phyloP scores from a whole-genome alignment of 2,888 invertebrate genomes.

The Lepidochrysops patricia region DNA sequence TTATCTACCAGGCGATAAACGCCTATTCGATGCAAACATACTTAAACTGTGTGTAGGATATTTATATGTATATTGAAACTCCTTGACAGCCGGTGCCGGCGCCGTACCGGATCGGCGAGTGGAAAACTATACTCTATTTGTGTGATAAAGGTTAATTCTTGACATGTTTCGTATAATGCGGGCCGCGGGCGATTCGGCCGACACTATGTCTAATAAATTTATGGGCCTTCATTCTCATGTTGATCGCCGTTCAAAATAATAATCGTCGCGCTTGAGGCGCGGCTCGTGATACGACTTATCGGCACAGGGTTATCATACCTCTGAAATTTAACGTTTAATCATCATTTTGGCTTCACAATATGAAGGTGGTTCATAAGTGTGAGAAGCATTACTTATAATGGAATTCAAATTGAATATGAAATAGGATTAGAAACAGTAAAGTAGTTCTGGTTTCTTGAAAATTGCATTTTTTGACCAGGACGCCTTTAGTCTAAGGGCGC shows the following conservation, averaged over 20 bases:
- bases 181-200: conserved; percentile 60
- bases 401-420: neutral
- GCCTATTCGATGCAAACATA: too few relatives aligned
- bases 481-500: too few relatives aligned
- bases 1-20: too few relatives aligned
- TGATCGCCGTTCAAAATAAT: conserved; percentile 72
- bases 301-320: conserved; percentile 14
- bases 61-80: too few relatives aligned
- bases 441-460: too few relatives aligned
- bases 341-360: neutral
- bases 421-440: too few relatives aligned
- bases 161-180: conserved; percentile 72
- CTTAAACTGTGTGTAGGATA: too few relatives aligned
- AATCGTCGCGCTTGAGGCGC: conserved; percentile 66
- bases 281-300: conserved; percentile 34
- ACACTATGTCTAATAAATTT: conserved; percentile 75
- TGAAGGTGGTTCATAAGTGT: neutral
- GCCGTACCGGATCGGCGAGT: too few relatives aligned
- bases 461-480: too few relatives aligned
- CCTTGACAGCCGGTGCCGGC: too few relatives aligned
- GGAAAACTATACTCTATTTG: too few relatives aligned
- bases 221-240: conserved; percentile 71
- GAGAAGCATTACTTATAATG: neutral
- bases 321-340: conserved; percentile 5
- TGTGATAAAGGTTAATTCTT: conserved; percentile 71